Conservation (phyloP, 2,888 invertebrate species). For the Tetranychus truncatus region DNA sequence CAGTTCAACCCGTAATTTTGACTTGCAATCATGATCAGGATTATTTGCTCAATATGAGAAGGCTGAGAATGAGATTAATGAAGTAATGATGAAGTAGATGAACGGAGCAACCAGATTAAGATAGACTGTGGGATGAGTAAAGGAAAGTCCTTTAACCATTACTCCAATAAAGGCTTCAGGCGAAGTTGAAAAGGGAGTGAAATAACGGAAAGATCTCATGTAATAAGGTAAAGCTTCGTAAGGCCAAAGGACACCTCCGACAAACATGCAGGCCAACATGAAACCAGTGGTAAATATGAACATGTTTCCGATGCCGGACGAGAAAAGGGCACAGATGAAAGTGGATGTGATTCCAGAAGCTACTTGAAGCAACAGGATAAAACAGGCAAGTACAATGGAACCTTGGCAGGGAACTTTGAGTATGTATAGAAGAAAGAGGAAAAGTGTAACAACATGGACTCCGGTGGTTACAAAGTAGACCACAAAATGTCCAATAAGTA, state of each 20-base stretch:
- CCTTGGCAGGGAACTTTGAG: slow-evolving; percentile 9
- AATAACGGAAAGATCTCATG: neutral
- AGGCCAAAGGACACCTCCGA: slow-evolving; percentile 8
- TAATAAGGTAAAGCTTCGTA: slow-evolving; percentile 8
- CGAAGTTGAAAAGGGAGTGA: slow-evolving; percentile 3
- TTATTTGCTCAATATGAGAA: neutral
- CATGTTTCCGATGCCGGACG: neutral
- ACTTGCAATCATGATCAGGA: too few species aligned
- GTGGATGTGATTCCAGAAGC: neutral
- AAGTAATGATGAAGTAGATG: neutral
- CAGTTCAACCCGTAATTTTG: too few species aligned
- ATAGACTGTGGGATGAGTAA: slow-evolving; percentile 5
- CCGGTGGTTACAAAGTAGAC: neutral
- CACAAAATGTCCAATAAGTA: slow-evolving; percentile 6
- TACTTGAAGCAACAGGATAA: neutral
- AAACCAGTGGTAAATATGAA: slow-evolving; percentile 4
- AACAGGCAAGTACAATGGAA: neutral
- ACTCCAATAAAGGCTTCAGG: neutral
- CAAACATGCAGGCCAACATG: neutral
- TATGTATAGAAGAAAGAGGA: neutral
- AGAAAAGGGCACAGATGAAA: slow-evolving; percentile 2
- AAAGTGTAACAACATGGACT: neutral
- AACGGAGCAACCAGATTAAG: neutral
- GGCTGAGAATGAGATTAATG: neutral
- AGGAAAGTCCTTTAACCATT: slow-evolving; percentile 8